Evolutionary conservation across 2,113 vertebrate species (phyloP), one percentile per base, ranked within the genome.

Genomic region (Urocynchramus pylzowi): DNA sequence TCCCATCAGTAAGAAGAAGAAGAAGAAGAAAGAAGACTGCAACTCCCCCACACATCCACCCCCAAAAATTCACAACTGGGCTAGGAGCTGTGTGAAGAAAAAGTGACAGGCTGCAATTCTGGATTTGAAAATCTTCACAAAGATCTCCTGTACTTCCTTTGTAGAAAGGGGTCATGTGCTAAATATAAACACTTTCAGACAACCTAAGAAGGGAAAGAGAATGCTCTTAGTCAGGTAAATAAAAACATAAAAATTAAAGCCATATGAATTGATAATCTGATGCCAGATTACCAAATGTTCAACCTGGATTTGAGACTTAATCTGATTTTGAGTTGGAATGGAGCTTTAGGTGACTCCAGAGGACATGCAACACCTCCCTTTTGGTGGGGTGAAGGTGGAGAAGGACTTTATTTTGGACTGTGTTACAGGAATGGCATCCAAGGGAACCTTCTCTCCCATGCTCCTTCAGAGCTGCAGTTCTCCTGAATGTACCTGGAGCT

Each of bases 181-280:
- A 96, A 94, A 96, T 86, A 95, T 75, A 95, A 89, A 70, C 31
- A 41, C 86, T 93, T 95, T 49, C 50, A 94, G 81, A 26, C 57
- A 92, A 44, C 30, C 18, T 33, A 87, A 84, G 75, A 41, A 49
- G 52, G 76, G 50, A 71, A 89, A 49, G 45, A 90, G 73, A 52
- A 61, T 77, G 50, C 70, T 94, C 3, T 0, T 56, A 35, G 35
- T 65, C 68, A 68, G 44, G 44, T 35, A 84, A 93, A 89, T 22
- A 61, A 86, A 75, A 13, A 17, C 21, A 56, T 23, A 10, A 37
- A 82, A 94, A 89, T 28, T 18, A 69, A 84, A 78, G 11, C 16
- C 18, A 56, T 21, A 10, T 3, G 9, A 89, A 83, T 5, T 70
- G 57, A 63, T 89, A n/a, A 5, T 60, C 27, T 30, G 37, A 33